Conservation (phyloP, 2,888 invertebrate genomes). For the Taenaris catops region DNA sequence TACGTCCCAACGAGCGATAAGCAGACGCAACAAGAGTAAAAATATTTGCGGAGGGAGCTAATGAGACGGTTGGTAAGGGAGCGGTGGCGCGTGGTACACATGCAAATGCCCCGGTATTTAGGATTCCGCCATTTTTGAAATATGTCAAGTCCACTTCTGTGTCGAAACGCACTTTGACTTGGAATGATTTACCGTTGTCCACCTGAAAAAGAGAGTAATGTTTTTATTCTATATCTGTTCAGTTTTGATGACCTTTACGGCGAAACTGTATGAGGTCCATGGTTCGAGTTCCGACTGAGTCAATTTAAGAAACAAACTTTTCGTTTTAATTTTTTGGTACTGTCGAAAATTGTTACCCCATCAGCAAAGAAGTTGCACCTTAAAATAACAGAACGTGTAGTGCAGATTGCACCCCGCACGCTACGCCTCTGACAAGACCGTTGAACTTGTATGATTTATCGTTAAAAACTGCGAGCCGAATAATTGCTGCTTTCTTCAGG, state of each 20-base stretch:
- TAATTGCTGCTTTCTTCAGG: constrained; percentile 14
- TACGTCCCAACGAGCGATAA: constrained; percentile 49
- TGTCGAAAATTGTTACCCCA: too few relatives aligned
- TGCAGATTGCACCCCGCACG: neutral
- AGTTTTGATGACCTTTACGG: too few relatives aligned
- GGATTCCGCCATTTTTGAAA: constrained; percentile 95
- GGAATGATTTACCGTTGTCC: constrained; percentile 83
- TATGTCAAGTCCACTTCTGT: constrained; percentile 98
- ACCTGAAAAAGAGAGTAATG: constrained; percentile 63
- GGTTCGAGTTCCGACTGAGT: too few relatives aligned
- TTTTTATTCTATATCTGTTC: too few relatives aligned
- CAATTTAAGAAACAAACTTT: too few relatives aligned
- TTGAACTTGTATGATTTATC: constrained; percentile 25
- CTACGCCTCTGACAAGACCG: constrained; percentile 3
- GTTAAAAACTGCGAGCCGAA: constrained; percentile 15
- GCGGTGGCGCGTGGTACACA: constrained; percentile 35
- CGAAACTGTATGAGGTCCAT: too few relatives aligned
- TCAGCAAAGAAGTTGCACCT: too few relatives aligned
- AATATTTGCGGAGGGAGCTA: constrained; percentile 49
- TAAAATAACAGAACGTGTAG: too few relatives aligned
- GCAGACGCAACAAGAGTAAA: constrained; percentile 47
- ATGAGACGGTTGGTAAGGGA: constrained; percentile 52
- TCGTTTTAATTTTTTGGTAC: too few relatives aligned
- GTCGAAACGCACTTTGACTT: constrained; percentile 93
- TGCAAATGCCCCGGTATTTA: constrained; percentile 81